Percentiles rank a stretch among this genome's conserved stretches.
phyloP scores from a whole-genome alignment of 2,113 vertebrate species.

The Notarius lentiginosus region DNA sequence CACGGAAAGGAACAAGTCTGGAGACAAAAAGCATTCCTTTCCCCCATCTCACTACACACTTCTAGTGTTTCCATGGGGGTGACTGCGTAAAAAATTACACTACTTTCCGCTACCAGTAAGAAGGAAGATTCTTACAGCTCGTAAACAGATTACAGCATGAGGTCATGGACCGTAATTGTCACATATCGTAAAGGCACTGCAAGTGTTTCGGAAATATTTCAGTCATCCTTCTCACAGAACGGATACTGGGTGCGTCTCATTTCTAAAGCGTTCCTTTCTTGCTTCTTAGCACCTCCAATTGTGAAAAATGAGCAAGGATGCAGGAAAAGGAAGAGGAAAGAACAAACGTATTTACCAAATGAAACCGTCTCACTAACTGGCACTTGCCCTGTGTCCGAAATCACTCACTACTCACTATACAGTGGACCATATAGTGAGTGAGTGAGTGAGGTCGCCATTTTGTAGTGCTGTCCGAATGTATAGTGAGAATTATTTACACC shows the following conservation, averaged over 20 bases:
- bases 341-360: background rate
- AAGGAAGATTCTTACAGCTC: background rate
- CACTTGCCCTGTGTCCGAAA: no score
- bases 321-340: background rate
- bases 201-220: background rate
- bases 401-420: no score
- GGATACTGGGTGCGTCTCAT: background rate
- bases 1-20: slow-evolving; percentile 37
- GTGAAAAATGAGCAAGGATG: background rate
- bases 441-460: no score
- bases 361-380: background rate
- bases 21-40: slow-evolving; percentile 56
- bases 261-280: background rate
- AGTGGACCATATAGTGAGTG: no score
- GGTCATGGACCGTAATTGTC: background rate
- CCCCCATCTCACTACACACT: slow-evolving; percentile 39
- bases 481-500: no score
- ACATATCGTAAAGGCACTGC: background rate
- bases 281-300: background rate
- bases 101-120: slow-evolving; percentile 10
- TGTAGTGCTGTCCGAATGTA: no score
- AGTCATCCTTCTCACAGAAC: background rate
- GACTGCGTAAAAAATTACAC: slow-evolving; percentile 23
- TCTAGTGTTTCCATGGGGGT: slow-evolving; percentile 42
- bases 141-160: background rate